These are phyloP conservation scores for Cephalopachus bancanus DNA, from an alignment of 2,797 vertebrate species.

Conservation along the genomic window DNA sequence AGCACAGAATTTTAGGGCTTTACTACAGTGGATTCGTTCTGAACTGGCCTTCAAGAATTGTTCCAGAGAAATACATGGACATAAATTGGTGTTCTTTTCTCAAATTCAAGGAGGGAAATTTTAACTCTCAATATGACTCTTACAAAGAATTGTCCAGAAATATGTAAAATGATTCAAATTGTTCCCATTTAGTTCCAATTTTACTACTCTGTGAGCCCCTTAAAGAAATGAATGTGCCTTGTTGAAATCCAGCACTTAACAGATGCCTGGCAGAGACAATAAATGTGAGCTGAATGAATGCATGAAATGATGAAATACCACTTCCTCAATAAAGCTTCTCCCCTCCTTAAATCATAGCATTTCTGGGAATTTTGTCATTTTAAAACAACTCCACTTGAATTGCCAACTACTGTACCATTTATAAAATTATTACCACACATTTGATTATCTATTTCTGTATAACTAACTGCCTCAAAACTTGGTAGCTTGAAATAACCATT, in stretches of 20 bases:
- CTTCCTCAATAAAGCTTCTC: background rate
- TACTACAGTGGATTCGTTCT: background rate
- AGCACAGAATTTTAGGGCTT: background rate
- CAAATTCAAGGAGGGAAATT: background rate
- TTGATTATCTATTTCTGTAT: background rate
- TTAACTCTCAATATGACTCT: constrained; percentile 26
- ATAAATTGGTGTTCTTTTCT: constrained; percentile 32
- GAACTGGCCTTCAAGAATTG: constrained; percentile 19
- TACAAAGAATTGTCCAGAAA: background rate
- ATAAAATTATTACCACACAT: background rate
- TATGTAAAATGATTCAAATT: constrained; percentile 13
- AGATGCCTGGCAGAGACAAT: constrained; percentile 21
- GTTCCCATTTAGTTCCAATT: constrained; percentile 16
- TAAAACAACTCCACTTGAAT: constrained; percentile 17
- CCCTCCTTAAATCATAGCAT: background rate
- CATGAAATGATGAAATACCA: constrained; percentile 8
- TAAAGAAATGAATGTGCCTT: background rate
- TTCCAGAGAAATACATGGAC: background rate
- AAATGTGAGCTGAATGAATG: constrained; percentile 3
- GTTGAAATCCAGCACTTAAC: background rate
- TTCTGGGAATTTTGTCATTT: constrained; percentile 39
- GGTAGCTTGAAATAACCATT: background rate
- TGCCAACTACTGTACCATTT: background rate
- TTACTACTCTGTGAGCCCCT: background rate
- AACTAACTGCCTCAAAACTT: background rate